Evolutionary conservation across 2,113 vertebrate species (phyloP), one percentile per base, ranked within the genome.

Genomic region (Syngnathus typhle): DNA sequence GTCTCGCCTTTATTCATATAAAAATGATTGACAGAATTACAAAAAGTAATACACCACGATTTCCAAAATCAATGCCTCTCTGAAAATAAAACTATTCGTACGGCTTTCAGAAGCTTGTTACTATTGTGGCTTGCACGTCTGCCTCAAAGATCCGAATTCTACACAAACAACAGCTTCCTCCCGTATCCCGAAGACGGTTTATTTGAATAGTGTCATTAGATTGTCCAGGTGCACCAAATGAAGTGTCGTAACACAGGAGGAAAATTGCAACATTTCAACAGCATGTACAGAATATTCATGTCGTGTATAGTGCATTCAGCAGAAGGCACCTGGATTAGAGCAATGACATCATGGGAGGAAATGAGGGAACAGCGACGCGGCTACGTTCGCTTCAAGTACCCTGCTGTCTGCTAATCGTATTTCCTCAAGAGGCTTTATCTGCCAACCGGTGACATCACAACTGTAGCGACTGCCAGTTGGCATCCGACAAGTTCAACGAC

Each of bases 341-440:
- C 7, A 60, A 72, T 81, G 77, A 83, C 77, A 79, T 85, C 80
- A 84, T 71, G 56, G 69, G 69, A 77, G 72, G 69, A 82, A 79
- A 79, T 41, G 56, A 23, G 55, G 65, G 68, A 56, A 64, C 51
- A 23, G 65, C 65, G 76, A 59, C 54, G 16, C 75, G 39, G 72
- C 27, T 64, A 68, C 72, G 70, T 78, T 82, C 68, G 69, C 66
- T 71, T 63, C 32, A 9, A 68, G 55, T 61, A 68, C 72, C 62
- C 70, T 32, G 61, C 58, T 67, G 69, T 58, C 55, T 70, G 44
- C 74, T 61, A 47, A 75, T 70, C 10, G 56, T 65, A 56, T 49
- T 58, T 81, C 75, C 73, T 60, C 44, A 66, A 78, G 79, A 80
- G 82, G 82, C 74, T 70, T 13, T 87, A 88, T 87, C 84, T 65